Evolutionary conservation across 2,797 vertebrate species (phyloP).

Genomic region (Danio choprae): DNA sequence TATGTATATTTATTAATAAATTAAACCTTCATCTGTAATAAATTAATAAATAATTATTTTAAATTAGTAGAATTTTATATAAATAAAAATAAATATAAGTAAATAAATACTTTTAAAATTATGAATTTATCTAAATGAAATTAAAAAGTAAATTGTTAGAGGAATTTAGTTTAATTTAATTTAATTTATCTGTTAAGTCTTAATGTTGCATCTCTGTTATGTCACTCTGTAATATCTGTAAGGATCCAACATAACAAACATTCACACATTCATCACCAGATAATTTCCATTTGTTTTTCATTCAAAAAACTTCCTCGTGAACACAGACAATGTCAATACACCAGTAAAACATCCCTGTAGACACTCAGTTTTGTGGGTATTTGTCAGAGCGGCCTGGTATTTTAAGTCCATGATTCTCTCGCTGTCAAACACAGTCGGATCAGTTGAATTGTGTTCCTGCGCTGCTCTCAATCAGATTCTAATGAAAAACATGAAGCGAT

Average conservation of each 20-base stretch:
- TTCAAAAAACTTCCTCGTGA: slow-evolving; percentile 29
- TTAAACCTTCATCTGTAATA: no score
- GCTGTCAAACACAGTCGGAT: slow-evolving; percentile 73
- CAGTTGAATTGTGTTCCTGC: slow-evolving; percentile 77
- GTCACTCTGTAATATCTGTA: background rate
- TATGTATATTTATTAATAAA: no score
- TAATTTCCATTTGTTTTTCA: background rate
- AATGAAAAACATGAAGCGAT: slow-evolving; percentile 78
- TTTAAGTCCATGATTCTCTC: slow-evolving; percentile 44
- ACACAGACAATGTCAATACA: slow-evolving; percentile 8
- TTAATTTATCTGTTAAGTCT: no score
- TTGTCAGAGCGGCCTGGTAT: slow-evolving; percentile 47
- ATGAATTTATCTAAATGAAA: no score
- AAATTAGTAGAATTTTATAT: no score
- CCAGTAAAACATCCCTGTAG: slow-evolving; percentile 31
- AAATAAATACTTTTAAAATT: no score
- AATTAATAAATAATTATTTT: no score
- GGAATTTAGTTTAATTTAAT: background rate
- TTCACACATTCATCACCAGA: background rate
- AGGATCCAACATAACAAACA: slow-evolving; percentile 1
- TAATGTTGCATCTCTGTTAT: slow-evolving; percentile 1
- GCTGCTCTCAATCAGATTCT: slow-evolving; percentile 80
- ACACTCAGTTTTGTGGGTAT: slow-evolving; percentile 46
- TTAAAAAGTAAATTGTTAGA: no score
- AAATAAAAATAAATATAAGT: no score